Evolutionary conservation across 2,113 vertebrate species (phyloP).

Genomic region (Charina bottae): DNA sequence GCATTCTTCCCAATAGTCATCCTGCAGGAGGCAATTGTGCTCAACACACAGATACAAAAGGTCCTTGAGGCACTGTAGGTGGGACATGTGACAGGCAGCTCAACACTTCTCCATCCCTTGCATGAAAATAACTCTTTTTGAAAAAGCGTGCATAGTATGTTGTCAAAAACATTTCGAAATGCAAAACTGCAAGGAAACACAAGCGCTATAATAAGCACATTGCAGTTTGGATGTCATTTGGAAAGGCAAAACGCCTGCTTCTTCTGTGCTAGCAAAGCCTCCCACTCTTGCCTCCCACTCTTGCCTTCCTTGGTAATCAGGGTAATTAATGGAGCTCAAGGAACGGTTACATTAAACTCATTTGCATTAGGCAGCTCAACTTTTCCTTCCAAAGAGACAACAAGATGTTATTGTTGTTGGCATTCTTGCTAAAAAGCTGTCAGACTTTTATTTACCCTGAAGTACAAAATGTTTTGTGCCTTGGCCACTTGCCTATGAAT

Average conservation of each 20-base stretch:
- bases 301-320: constrained; percentile 17
- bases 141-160: constrained; percentile 16
- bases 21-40: background rate
- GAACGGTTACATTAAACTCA: constrained; percentile 2
- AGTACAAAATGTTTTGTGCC: constrained; percentile 15
- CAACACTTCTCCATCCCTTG: constrained; percentile 43
- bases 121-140: constrained; percentile 42
- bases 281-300: background rate
- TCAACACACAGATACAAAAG: constrained; percentile 45
- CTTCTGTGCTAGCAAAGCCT: background rate
- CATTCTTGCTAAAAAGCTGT: constrained; percentile 21
- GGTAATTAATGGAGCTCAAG: constrained; percentile 3
- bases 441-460: constrained; percentile 29
- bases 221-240: constrained; percentile 18
- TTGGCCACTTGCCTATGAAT: constrained; percentile 1
- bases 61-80: constrained; percentile 54
- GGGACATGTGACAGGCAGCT: constrained; percentile 51
- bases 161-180: background rate
- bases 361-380: constrained; percentile 20
- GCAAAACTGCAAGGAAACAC: constrained; percentile 15
- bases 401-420: background rate
- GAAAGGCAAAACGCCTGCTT: constrained; percentile 24
- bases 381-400: constrained; percentile 17
- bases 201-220: background rate
- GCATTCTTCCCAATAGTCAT: background rate